Evolutionary conservation across 2,797 vertebrate species (phyloP).

Genomic region (Eulemur albifrons): DNA sequence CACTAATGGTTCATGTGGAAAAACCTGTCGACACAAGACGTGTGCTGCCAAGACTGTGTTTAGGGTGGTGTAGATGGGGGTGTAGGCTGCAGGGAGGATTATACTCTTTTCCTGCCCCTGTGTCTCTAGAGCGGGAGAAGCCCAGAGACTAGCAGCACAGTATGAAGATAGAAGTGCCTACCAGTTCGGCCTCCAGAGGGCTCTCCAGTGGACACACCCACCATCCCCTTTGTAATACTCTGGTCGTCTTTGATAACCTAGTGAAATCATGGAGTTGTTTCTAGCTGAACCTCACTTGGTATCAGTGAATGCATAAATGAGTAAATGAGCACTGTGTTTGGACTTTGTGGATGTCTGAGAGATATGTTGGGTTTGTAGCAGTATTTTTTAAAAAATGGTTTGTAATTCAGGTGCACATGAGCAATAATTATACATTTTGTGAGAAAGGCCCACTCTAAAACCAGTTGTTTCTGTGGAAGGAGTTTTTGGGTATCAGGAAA

Average conservation of each 20-base stretch:
- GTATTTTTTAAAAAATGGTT: not conserved
- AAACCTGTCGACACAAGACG: not conserved
- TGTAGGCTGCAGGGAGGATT: not conserved
- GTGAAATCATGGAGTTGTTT: not conserved
- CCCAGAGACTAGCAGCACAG: not conserved
- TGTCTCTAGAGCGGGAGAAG: not conserved
- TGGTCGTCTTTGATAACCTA: not conserved
- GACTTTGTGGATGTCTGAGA: not conserved
- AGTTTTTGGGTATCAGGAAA: not conserved
- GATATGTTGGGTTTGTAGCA: too few species aligned
- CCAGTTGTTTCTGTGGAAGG: not conserved
- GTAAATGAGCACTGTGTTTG: not conserved
- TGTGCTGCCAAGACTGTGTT: not conserved
- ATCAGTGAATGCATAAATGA: not conserved
- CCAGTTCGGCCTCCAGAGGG: not conserved
- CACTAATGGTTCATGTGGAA: not conserved
- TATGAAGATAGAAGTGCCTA: not conserved
- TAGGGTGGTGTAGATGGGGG: not conserved
- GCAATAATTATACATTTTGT: not conserved
- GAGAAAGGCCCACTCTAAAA: not conserved
- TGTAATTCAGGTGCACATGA: not conserved
- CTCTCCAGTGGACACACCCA: not conserved
- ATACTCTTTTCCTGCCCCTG: not conserved
- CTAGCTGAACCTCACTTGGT: fast-evolving
- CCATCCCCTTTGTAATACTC: not conserved